Evolutionary conservation across 1,140 invertebrate species (phyloP).

Genomic region (Battus philenor): DNA sequence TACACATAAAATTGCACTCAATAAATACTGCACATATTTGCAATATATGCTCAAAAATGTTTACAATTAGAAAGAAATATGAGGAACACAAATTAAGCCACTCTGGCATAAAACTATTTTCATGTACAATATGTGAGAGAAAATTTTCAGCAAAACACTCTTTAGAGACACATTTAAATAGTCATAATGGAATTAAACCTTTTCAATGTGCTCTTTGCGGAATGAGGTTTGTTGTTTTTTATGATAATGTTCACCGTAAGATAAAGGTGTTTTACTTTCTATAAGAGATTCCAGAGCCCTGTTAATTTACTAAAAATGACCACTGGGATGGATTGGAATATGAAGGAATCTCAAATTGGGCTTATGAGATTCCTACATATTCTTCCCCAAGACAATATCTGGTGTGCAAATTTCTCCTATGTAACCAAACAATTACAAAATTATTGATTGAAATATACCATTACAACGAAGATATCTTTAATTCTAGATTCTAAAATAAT

Average conservation of each 20-base stretch:
- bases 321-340: no score
- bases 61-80: slow-evolving; percentile 10
- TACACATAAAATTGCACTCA: slow-evolving; percentile 10
- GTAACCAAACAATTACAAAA: no score
- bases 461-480: not conserved
- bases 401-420: no score
- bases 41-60: slow-evolving; percentile 8
- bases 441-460: not conserved
- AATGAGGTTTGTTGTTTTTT: slow-evolving; percentile 7
- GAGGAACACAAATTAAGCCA: slow-evolving; percentile 9
- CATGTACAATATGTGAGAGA: slow-evolving; percentile 1
- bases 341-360: no score
- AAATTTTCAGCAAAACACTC: slow-evolving; percentile 13
- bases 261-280: no score
- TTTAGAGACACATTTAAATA: not conserved
- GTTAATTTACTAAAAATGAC: no score
- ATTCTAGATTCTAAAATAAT: not conserved
- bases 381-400: no score
- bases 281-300: no score
- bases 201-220: slow-evolving; percentile 6
- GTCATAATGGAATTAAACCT: not conserved
- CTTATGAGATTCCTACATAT: no score
- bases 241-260: no score
- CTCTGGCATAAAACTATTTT: slow-evolving; percentile 1
- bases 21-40: not conserved